Evolutionary conservation across 1,140 invertebrate species (phyloP).

Genomic region (Saccostrea echinata): DNA sequence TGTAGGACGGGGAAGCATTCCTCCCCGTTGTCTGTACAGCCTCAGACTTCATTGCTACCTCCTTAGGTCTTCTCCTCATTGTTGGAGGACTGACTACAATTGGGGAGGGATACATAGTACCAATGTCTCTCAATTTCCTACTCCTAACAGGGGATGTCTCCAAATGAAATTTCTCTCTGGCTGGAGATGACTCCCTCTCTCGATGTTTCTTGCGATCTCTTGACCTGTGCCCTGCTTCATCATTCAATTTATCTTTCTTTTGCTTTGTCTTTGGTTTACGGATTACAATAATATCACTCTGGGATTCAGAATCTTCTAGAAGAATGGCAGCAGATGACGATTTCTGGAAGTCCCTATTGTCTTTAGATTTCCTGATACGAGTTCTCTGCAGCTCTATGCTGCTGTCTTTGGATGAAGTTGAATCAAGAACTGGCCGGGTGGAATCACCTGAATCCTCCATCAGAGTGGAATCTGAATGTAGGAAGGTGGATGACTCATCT

Average conservation of each 20-base stretch:
- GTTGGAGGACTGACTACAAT: conserved; percentile 58
- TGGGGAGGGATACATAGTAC: conserved; percentile 71
- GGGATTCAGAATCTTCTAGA: conserved; percentile 53
- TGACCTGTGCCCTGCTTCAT: background rate
- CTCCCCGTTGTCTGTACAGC: conserved; percentile 64
- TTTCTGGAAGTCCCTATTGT: conserved; percentile 39
- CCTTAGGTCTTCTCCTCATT: conserved; percentile 44
- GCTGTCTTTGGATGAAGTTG: conserved; percentile 71
- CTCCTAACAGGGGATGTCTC: conserved; percentile 1
- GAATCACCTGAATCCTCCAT: conserved; percentile 59
- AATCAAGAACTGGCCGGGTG: conserved; percentile 36
- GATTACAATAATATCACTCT: conserved; percentile 49
- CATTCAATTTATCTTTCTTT: conserved; percentile 47
- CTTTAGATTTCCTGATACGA: conserved; percentile 23
- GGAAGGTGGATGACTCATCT: conserved; percentile 53
- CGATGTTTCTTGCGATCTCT: conserved; percentile 17
- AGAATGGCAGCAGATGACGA: conserved; percentile 8
- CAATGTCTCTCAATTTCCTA: conserved; percentile 58
- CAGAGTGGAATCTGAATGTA: conserved; percentile 57
- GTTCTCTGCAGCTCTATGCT: conserved; percentile 65
- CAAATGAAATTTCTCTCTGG: conserved; percentile 36
- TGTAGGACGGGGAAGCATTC: conserved; percentile 54
- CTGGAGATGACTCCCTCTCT: background rate
- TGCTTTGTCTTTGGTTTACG: conserved; percentile 44
- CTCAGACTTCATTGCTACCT: conserved; percentile 64